Conservation (phyloP, 2,888 invertebrate genomes). For the Podabrus alpinus region DNA sequence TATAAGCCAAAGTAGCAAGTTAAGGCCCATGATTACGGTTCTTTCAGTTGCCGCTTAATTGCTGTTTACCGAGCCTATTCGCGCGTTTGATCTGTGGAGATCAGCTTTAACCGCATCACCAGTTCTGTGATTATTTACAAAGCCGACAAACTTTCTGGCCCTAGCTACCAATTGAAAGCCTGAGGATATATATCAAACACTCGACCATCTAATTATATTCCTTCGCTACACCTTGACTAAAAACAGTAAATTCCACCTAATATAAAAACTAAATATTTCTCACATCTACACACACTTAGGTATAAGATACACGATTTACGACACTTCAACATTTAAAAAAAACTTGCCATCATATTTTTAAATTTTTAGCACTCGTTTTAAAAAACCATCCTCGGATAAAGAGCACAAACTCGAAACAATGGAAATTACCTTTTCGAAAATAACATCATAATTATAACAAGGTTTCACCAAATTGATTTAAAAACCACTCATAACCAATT, state of each 20-base stretch:
- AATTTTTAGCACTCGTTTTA: background rate
- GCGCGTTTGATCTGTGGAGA: constrained; percentile 56
- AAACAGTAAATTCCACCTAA: constrained; percentile 33
- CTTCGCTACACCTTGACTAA: constrained; percentile 36
- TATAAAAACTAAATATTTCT: background rate
- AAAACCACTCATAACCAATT: background rate
- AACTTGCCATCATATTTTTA: background rate
- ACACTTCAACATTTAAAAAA: background rate
- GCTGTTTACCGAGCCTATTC: constrained; percentile 56
- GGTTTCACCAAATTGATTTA: background rate
- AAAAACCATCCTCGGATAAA: background rate
- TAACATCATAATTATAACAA: background rate
- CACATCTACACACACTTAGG: background rate
- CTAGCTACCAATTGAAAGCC: constrained; percentile 54
- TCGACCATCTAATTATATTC: constrained; percentile 51
- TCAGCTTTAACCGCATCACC: constrained; percentile 49
- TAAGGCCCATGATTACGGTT: constrained; percentile 55
- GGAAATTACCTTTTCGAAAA: background rate
- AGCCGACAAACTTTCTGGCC: constrained; percentile 52
- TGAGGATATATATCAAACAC: constrained; percentile 52
- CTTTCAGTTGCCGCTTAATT: constrained; percentile 57
- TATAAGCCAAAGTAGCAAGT: constrained; percentile 56
- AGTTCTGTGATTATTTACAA: constrained; percentile 55
- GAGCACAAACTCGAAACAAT: background rate
- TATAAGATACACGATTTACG: background rate